Conservation (phyloP, 2,888 invertebrate genomes). For the Crioceris asparagi region DNA sequence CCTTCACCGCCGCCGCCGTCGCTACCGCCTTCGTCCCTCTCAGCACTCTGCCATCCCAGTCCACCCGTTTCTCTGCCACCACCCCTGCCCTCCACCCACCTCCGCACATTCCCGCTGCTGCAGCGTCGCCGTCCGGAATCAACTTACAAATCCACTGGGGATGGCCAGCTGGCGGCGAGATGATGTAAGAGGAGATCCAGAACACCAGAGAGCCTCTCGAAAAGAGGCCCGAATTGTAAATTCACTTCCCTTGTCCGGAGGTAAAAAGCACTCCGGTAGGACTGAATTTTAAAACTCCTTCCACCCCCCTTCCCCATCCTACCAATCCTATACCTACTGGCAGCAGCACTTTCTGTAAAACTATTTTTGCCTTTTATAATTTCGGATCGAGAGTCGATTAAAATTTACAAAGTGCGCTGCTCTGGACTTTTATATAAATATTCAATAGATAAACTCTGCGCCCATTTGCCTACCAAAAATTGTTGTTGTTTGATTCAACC, state of each 20-base stretch:
- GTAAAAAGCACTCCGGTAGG: slow-evolving; percentile 37
- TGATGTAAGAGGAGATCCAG: slow-evolving; percentile 31
- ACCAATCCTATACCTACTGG: too few relatives aligned
- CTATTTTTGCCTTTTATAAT: too few relatives aligned
- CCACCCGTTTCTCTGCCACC: slow-evolving; percentile 6
- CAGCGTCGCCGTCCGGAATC: slow-evolving; percentile 27
- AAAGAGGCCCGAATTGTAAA: slow-evolving; percentile 36
- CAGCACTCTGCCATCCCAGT: too few relatives aligned
- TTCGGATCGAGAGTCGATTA: too few relatives aligned
- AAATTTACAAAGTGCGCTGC: too few relatives aligned
- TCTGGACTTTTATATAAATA: too few relatives aligned
- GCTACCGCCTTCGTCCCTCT: too few relatives aligned
- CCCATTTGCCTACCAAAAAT: too few relatives aligned
- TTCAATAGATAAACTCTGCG: too few relatives aligned
- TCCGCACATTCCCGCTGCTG: slow-evolving; percentile 7
- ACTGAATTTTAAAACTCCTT: slow-evolving; percentile 37
- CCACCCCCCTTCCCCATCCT: too few relatives aligned
- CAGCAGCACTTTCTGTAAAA: too few relatives aligned
- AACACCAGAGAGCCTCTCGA: slow-evolving; percentile 27
- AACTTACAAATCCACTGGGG: slow-evolving; percentile 37
- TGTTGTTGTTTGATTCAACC: too few relatives aligned
- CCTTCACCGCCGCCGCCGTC: slow-evolving; percentile 2
- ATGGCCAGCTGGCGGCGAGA: slow-evolving; percentile 36
- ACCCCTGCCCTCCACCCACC: slow-evolving; percentile 3
- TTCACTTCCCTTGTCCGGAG: slow-evolving; percentile 41